Evolutionary conservation across 2,797 vertebrate species (phyloP), one percentile per base, ranked within the genome.

Genomic region (Peromyscus melanophrys): DNA sequence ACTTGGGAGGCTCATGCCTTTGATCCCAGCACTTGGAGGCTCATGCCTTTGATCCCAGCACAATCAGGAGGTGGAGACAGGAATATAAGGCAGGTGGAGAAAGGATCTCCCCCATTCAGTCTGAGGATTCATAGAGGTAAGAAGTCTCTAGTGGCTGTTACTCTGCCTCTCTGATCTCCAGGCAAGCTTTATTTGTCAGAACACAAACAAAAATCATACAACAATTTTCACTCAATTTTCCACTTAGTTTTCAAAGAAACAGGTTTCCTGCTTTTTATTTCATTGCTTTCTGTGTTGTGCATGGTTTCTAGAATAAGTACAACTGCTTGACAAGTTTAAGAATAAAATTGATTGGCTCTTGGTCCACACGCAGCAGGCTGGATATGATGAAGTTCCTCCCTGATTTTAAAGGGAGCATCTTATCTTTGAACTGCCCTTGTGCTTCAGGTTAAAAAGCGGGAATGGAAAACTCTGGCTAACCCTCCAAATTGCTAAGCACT

Each of bases 331-430:
- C 40, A 81, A 65, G 31, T 94, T 77, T 88, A 61, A 31, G 6
- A 59, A 78, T 3, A 90, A 92, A 73, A 90, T 88, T 69, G 67
- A 92, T 37, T 92, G 49, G 92, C 29, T 92, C 82, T 94, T 63
- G 2, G 7, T 77, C 65, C 92, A 49, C 25, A 27, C 63, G n/a
- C 17, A 91, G 19, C 37, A 94, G 23, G 52, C 34, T 84, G 21
- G 55, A 34, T 77, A 10, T 27, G 77, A 91, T 14, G n/a, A 89
- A 77, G 43, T 57, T 55, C 23, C 37, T 89, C 29, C 7, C 17
- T 94, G 40, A n/a, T 92, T 92, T 88, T 8, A 23, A 89, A 89
- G 87, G 83, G 75, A 34, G 16, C 40, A 13, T 76, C 49, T 90
- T 78, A 43, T 75, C 14, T 29, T 76, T 80, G 43, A 93, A 65